Evolutionary conservation across 2,113 vertebrate species (phyloP).

Genomic region (Delphinapterus leucas): DNA sequence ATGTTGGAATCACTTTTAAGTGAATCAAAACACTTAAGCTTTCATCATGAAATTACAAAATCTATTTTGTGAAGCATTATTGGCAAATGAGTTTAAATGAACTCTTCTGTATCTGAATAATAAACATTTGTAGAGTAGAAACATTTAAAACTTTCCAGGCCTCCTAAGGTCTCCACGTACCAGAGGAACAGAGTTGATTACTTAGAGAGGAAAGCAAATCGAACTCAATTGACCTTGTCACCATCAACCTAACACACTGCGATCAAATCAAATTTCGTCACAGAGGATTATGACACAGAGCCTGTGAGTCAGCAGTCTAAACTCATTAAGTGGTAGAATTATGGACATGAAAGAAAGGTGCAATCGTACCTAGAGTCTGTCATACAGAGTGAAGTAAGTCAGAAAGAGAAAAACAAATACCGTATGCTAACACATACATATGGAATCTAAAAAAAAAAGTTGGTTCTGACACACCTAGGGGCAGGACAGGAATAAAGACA

Average conservation of each 20-base stretch:
- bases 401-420: too few species aligned
- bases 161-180: not conserved
- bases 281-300: not conserved
- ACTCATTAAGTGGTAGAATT: not conserved
- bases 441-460: too few species aligned
- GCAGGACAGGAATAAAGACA: too few species aligned
- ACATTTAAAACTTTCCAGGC: slow-evolving; percentile 27
- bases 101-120: not conserved
- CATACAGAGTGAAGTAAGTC: too few species aligned
- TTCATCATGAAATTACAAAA: slow-evolving; percentile 17
- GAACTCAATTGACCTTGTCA: not conserved
- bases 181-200: slow-evolving; percentile 30
- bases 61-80: slow-evolving; percentile 17
- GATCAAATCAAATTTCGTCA: not conserved
- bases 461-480: too few species aligned
- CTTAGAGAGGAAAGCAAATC: slow-evolving; percentile 12
- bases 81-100: slow-evolving; percentile 35
- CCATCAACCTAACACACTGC: not conserved
- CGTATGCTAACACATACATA: too few species aligned
- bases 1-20: not conserved
- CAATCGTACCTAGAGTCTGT: not conserved
- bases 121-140: slow-evolving; percentile 34
- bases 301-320: slow-evolving; percentile 19
- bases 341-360: not conserved
- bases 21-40: not conserved